phyloP scores from a whole-genome alignment of 2,888 invertebrate species.

The Polydrusus pterygomalis region DNA sequence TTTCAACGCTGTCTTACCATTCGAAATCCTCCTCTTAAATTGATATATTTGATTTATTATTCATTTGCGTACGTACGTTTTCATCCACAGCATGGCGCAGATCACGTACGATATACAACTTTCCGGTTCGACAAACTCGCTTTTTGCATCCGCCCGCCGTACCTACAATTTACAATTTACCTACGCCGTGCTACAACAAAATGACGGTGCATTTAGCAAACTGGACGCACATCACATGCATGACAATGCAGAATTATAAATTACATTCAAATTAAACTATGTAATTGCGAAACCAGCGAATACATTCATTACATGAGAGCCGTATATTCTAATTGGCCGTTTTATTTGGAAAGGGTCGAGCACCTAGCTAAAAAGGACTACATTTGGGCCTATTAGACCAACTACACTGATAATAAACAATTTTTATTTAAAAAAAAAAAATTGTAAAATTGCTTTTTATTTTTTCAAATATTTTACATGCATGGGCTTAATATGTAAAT shows the following conservation, averaged over 20 bases:
- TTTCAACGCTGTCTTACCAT: no score
- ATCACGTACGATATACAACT: constrained; percentile 56
- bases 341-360: constrained; percentile 42
- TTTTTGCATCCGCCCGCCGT: constrained; percentile 58
- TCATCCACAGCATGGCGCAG: not conserved
- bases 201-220: constrained; percentile 70
- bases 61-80: no score
- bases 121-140: constrained; percentile 61
- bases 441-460: no score
- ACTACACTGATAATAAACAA: not conserved
- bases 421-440: no score
- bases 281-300: constrained; percentile 72
- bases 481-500: no score
- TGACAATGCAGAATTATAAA: constrained; percentile 73
- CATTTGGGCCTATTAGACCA: constrained; percentile 33
- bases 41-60: no score
- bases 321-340: constrained; percentile 57
- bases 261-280: constrained; percentile 74
- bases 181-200: constrained; percentile 64
- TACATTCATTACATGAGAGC: constrained; percentile 69
- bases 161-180: constrained; percentile 64
- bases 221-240: constrained; percentile 71
- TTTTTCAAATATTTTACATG: no score
- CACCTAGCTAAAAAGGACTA: constrained; percentile 35
- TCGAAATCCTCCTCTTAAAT: no score